Evolutionary conservation across 2,797 vertebrate genomes (phyloP), one percentile per base, ranked within the genome.

Genomic region (Poliocrania exsul): DNA sequence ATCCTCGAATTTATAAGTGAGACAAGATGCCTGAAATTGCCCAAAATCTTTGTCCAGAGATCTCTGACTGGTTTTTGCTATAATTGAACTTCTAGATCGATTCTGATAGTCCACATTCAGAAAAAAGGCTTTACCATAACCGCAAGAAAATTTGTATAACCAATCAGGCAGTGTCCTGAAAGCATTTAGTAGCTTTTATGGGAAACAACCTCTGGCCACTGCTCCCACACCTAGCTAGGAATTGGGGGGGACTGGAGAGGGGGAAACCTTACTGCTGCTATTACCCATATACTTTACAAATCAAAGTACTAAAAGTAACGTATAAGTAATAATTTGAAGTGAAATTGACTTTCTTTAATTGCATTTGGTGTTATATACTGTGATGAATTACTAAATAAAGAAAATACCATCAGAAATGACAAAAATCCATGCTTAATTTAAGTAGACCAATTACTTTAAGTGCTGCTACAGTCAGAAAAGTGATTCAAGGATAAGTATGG

Each of bases 381-480:
- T 4, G 15, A 65, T 65, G n/a, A 54, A 89, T 94, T 87, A 84
- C 78, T 91, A 91, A 95, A 92, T 89, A 97, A 92, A 91, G 77
- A 65, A 47, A 89, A 56, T 62, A 84, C n/a, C 57, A 88, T 60
- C 65, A 92, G 65, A 91, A 96, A 91, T 89, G 38, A 90, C 84
- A 90, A 93, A 96, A 97, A 84, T 75, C 64, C 16, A 49, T 75
- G 88, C 47, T 84, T 94, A 93, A 91, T 84, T 94, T 84, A 90
- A 82, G 44, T 47, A 62, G 25, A 26, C 61, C 94, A 96, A 96
- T 96, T 96, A 96, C 60, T 84, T 87, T 92, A 94, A 96, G 95
- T 95, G 92, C 90, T 89, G 37, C 49, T 86, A 81, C 47, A 78
- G 56, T 90, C 77, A 92, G 75, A 94, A 85, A 87, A 95, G 82